Evolutionary conservation across 2,113 vertebrate species (phyloP).

Genomic region (Grallaria varia): DNA sequence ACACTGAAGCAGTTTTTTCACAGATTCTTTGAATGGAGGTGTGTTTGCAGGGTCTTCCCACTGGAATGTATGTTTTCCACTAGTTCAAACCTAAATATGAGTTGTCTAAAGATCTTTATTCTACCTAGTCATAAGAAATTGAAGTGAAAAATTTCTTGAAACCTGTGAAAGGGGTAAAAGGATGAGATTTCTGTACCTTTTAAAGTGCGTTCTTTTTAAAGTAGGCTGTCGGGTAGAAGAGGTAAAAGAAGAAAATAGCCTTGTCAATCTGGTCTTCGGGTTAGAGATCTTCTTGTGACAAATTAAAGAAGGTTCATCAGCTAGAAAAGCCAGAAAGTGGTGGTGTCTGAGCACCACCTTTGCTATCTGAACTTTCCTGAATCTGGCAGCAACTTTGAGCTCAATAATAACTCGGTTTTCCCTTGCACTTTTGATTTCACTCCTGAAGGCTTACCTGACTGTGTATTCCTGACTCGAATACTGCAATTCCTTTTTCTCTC

Average conservation of each 20-base stretch:
- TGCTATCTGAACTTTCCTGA: neutral
- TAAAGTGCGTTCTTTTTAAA: neutral
- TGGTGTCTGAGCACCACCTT: neutral
- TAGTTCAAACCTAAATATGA: neutral
- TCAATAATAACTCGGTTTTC: neutral
- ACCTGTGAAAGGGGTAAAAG: neutral
- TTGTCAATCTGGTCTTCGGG: neutral
- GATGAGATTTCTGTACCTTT: neutral
- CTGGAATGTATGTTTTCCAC: neutral
- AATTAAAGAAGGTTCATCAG: neutral
- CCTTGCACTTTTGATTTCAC: neutral
- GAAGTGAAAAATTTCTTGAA: neutral
- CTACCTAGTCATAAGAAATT: neutral
- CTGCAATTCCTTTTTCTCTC: neutral
- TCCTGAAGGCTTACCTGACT: neutral
- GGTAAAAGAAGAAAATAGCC: neutral
- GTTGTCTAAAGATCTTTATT: neutral
- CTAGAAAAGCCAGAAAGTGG: neutral
- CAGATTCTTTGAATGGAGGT: neutral
- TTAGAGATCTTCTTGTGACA: neutral
- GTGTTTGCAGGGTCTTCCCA: neutral
- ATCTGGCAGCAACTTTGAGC: neutral
- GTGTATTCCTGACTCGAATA: neutral
- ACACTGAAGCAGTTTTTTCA: neutral
- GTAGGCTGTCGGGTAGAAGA: neutral